Conservation (phyloP, 2,797 vertebrate species). For the Pseudopleuronectes americanus region DNA sequence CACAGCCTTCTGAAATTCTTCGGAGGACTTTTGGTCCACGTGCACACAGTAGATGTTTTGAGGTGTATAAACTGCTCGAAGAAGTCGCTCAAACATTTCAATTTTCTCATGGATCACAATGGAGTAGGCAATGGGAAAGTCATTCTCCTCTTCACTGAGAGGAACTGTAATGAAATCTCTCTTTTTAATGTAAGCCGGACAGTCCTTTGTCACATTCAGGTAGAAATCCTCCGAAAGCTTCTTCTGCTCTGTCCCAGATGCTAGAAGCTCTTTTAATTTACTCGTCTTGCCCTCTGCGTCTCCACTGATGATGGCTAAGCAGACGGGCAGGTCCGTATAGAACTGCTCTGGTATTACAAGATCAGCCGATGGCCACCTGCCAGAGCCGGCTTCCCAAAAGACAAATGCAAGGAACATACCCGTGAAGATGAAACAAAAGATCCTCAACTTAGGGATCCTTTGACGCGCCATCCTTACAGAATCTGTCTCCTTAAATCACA, state of each 20-base stretch:
- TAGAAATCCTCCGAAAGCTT: slow-evolving; percentile 75
- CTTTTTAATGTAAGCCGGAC: slow-evolving; percentile 69
- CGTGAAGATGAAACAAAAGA: no score
- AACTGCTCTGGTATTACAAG: slow-evolving; percentile 39
- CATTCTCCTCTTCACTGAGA: slow-evolving; percentile 82
- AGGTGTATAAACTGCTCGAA: slow-evolving; percentile 85
- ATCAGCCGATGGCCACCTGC: neutral
- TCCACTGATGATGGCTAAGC: slow-evolving; percentile 76
- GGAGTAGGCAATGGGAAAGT: slow-evolving; percentile 89
- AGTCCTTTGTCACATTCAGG: slow-evolving; percentile 81
- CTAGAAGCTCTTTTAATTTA: slow-evolving; percentile 68
- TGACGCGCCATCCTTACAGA: no score
- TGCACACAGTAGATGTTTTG: slow-evolving; percentile 91
- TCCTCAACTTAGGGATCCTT: no score
- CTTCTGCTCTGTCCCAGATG: slow-evolving; percentile 39
- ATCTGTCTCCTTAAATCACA: no score
- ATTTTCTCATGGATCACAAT: slow-evolving; percentile 90
- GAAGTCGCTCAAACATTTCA: slow-evolving; percentile 89
- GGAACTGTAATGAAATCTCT: slow-evolving; percentile 79
- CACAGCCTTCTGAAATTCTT: slow-evolving; percentile 78
- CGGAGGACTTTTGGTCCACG: slow-evolving; percentile 83
- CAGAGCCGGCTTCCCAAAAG: slow-evolving; percentile 20
- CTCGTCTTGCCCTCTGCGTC: slow-evolving; percentile 47
- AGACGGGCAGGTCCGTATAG: slow-evolving; percentile 70
- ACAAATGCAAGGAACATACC: slow-evolving; percentile 18